These are phyloP conservation scores for Argynnis bischoffii DNA, from an alignment of 2,888 invertebrate species.

Conservation along the genomic window DNA sequence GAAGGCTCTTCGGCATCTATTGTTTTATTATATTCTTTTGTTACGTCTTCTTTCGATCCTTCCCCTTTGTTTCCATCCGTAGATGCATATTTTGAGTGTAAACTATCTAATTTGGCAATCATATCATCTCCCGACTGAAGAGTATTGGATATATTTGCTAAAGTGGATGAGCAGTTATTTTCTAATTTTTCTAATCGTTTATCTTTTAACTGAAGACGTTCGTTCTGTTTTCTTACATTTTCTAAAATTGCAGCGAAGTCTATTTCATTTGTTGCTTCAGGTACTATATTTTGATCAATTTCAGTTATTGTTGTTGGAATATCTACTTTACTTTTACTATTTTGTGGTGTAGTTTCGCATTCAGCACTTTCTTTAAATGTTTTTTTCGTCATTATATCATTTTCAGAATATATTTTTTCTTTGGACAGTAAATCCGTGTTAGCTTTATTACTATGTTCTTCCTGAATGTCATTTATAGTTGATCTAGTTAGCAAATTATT, in stretches of 20 bases:
- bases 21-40: constrained; percentile 13
- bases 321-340: not conserved
- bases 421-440: not conserved
- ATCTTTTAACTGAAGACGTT: constrained; percentile 53
- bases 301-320: constrained; percentile 5
- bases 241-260: constrained; percentile 54
- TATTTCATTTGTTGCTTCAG: constrained; percentile 25
- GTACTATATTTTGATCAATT: not conserved
- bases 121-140: constrained; percentile 50
- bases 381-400: not conserved
- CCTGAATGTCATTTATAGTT: not conserved
- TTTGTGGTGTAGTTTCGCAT: not conserved
- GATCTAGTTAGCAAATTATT: not conserved
- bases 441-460: not conserved
- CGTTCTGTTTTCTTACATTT: constrained; percentile 52
- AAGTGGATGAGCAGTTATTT: constrained; percentile 52
- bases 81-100: constrained; percentile 42
- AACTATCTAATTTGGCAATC: constrained; percentile 51
- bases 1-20: constrained; percentile 50
- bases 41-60: constrained; percentile 33
- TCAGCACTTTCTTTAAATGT: not conserved
- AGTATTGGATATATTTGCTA: constrained; percentile 50
- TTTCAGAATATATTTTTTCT: not conserved
- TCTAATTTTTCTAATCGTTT: constrained; percentile 53
- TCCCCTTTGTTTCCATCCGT: not conserved